A percentile compares a stretch with the other conserved stretches of the same genome.
Evolutionary conservation across 2,113 vertebrate species (phyloP).

Genomic region (Hemiscyllium ocellatum): DNA sequence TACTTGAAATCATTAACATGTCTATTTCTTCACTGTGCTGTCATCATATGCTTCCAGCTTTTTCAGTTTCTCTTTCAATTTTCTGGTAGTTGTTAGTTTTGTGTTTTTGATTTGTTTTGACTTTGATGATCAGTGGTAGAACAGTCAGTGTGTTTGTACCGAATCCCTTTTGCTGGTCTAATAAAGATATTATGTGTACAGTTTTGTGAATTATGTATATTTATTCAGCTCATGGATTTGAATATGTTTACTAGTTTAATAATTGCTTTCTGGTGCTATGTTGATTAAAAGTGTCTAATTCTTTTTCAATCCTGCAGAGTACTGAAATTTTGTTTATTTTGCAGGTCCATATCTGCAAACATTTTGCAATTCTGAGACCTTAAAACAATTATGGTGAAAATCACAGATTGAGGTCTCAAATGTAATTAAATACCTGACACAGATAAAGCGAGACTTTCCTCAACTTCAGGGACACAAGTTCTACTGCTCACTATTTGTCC

Average conservation of each 20-base stretch:
- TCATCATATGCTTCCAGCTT: not conserved
- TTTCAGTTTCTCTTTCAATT: not conserved
- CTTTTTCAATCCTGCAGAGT: not conserved
- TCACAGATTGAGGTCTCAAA: not conserved
- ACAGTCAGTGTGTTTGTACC: not conserved
- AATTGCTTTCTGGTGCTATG: not conserved
- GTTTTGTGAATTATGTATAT: not conserved
- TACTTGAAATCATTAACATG: not conserved
- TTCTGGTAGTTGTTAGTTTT: not conserved
- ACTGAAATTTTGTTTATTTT: not conserved
- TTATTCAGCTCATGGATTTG: not conserved
- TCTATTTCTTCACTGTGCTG: not conserved
- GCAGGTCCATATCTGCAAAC: not conserved
- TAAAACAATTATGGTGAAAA: not conserved
- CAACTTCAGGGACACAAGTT: not conserved
- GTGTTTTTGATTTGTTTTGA: not conserved
- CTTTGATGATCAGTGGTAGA: not conserved
- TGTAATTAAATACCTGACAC: not conserved
- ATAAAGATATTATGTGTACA: not conserved
- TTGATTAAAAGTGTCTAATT: not conserved
- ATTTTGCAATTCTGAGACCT: not conserved
- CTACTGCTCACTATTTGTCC: not conserved
- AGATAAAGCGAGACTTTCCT: not conserved
- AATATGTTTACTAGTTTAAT: not conserved
- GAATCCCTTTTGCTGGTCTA: not conserved